These are phyloP conservation scores for Drosophila ercepeae DNA, from an alignment of 1,140 invertebrate genomes.

Conservation along the genomic window DNA sequence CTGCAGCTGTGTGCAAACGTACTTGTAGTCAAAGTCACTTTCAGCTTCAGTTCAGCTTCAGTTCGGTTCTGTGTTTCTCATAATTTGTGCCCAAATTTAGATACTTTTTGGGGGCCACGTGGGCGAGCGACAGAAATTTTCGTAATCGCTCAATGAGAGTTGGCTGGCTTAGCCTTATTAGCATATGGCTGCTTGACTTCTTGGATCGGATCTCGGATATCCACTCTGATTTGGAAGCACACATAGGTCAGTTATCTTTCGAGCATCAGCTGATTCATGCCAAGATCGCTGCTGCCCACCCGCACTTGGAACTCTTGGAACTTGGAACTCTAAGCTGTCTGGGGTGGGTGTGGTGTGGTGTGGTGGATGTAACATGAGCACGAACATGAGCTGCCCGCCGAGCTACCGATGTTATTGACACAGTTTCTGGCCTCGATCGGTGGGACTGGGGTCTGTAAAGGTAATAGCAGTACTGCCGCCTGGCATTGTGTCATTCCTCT, in stretches of 20 bases:
- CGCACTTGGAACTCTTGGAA: conserved; percentile 28
- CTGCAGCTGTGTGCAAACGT: conserved; percentile 41
- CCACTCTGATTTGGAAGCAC: too few species aligned
- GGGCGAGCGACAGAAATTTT: conserved; percentile 62
- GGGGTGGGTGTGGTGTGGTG: conserved; percentile 33
- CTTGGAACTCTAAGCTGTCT: conserved; percentile 9
- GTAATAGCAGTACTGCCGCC: conserved; percentile 6
- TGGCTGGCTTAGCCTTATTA: conserved; percentile 59
- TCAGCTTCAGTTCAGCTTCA: conserved; percentile 59
- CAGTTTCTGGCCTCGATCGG: conserved; percentile 67
- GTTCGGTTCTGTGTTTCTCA: conserved; percentile 62
- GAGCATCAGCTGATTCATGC: conserved; percentile 61
- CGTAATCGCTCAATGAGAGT: conserved; percentile 58
- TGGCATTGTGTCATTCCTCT: conserved; percentile 55
- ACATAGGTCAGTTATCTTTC: conserved; percentile 75
- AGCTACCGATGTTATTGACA: conserved; percentile 69
- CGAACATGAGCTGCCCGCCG: conserved; percentile 40
- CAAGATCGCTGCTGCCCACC: conserved; percentile 53
- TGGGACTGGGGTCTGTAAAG: conserved; percentile 15
- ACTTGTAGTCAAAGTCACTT: conserved; percentile 81
- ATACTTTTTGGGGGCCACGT: conserved; percentile 58
- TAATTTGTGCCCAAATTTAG: conserved; percentile 81
- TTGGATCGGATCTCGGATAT: conserved; percentile 25
- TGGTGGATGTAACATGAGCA: conserved; percentile 63
- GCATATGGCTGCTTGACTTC: conserved; percentile 61